These are phyloP conservation scores for Takifugu flavidus DNA, from an alignment of 2,113 vertebrate species.

Conservation along the genomic window DNA sequence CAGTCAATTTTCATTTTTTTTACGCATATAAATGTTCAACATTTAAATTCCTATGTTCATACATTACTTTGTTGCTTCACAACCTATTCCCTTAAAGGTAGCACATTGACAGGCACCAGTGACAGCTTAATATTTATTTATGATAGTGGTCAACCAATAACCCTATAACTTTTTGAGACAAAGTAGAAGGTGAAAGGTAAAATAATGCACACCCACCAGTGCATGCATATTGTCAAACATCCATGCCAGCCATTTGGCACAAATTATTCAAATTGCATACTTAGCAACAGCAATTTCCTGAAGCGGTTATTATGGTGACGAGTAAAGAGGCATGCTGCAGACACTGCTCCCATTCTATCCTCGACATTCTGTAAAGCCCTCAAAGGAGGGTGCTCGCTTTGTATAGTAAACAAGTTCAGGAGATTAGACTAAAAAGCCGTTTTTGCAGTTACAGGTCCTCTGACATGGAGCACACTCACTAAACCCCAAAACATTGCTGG, in stretches of 20 bases:
- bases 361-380: constrained; percentile 39
- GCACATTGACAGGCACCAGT: too few relatives aligned
- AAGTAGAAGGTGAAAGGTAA: too few relatives aligned
- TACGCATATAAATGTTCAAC: too few relatives aligned
- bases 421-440: constrained; percentile 51
- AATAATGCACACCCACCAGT: background rate
- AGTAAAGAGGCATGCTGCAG: constrained; percentile 31
- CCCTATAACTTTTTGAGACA: too few relatives aligned
- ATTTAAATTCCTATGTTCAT: too few relatives aligned
- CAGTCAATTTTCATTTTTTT: too few relatives aligned
- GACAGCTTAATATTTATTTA: too few relatives aligned
- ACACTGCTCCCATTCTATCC: constrained; percentile 30
- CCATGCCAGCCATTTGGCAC: constrained; percentile 9
- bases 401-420: constrained; percentile 58
- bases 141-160: too few relatives aligned
- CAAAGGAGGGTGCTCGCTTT: constrained; percentile 44
- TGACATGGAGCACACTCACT: constrained; percentile 32
- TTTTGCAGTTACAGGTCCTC: constrained; percentile 54
- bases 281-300: constrained; percentile 48
- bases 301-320: constrained; percentile 52
- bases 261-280: constrained; percentile 64
- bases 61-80: too few relatives aligned
- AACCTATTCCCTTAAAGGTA: too few relatives aligned
- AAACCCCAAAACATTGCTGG: constrained; percentile 46
- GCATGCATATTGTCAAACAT: constrained; percentile 36